Evolutionary conservation across 1,140 invertebrate genomes (phyloP), one percentile per base, ranked within the genome.

Genomic region (Drepana arcuata): DNA sequence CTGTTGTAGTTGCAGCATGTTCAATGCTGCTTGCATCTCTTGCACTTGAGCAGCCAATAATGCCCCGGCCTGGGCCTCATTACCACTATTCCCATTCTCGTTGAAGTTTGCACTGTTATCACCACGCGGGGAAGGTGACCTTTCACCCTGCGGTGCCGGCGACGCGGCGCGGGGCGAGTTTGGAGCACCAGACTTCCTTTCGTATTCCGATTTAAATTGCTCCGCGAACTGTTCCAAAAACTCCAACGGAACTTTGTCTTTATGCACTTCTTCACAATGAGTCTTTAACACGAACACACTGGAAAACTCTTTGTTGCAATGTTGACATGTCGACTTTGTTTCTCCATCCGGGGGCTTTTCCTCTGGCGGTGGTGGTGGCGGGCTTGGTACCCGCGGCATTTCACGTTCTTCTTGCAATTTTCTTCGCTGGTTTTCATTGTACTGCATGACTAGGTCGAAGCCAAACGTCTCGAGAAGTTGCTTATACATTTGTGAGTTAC

Each of bases 391-490:
- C 3, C 84, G 83, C 1, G 75, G 86, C 56, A 87, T 85, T 37
- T 82, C 73, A 24, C 79, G 79, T 38, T 81, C 79, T 58, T 80
- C 74, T 64, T 81, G 71, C 34, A 83, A 51, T 57, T 89, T 89
- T 25, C 90, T 87, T 66, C 94, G 92, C 61, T 94, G 92, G 64
- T 93, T 93, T 70, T 97, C 95, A 83, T 96, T 96, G 72, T 96
- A 97, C 77, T 97, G 95, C 94, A 97, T 96, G 2, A 97, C 95
- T 45, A 97, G 88, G 70, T 97, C 95, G 80, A 97, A 96, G 2
- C 96, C 96, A 78, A 95, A 96, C 52, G 93, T 95, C 77, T 97
- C 95, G 14, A 97, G 75, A 11, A 97, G 82, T 82, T 94, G 93
- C 71, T 95, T 94, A 78, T 96, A 95, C 84, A 95, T 93, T 66